Percentiles rank a stretch among this genome's conserved stretches.
phyloP scores from a whole-genome alignment of 1,140 invertebrate genomes.

The Heliconius hermathena region DNA sequence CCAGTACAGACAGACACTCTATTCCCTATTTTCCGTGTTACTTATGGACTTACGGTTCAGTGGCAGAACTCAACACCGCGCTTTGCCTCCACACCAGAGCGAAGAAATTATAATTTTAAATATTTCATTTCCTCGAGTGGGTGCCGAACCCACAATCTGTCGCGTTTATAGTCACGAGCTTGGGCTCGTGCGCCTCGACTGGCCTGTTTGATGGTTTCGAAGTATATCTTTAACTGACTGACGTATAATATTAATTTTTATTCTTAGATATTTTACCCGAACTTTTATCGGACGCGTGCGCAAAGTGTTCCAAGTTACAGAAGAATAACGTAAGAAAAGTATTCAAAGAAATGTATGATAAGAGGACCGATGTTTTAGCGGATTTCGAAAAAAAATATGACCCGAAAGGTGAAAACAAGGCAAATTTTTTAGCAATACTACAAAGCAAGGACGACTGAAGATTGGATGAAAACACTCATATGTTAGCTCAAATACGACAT shows the following conservation, averaged over 20 bases:
- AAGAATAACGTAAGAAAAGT: constrained; percentile 84
- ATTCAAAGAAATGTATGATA: constrained; percentile 67
- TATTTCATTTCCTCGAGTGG: no score
- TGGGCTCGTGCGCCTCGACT: no score
- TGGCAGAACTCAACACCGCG: no score
- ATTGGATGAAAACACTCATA: not conserved
- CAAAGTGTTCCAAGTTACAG: constrained; percentile 85
- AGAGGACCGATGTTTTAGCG: constrained; percentile 53
- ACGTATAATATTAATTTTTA: not conserved
- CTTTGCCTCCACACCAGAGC: no score
- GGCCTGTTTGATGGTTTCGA: no score
- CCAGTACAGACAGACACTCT: no score
- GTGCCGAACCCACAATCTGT: no score
- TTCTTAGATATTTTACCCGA: constrained; percentile 85
- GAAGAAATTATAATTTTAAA: no score
- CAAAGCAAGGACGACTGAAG: not conserved
- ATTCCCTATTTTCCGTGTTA: no score
- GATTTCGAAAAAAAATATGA: constrained; percentile 59
- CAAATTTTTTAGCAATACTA: constrained; percentile 2
- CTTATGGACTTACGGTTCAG: no score
- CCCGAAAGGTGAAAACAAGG: constrained; percentile 52
- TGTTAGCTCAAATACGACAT: not conserved
- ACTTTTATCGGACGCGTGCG: constrained; percentile 85
- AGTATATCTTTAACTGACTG: not conserved
- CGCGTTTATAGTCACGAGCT: no score